Percentiles rank a stretch among this genome's conserved stretches.
Conservation (phyloP, 2,113 vertebrate genomes). For the Paradoxurus hermaphroditus region DNA sequence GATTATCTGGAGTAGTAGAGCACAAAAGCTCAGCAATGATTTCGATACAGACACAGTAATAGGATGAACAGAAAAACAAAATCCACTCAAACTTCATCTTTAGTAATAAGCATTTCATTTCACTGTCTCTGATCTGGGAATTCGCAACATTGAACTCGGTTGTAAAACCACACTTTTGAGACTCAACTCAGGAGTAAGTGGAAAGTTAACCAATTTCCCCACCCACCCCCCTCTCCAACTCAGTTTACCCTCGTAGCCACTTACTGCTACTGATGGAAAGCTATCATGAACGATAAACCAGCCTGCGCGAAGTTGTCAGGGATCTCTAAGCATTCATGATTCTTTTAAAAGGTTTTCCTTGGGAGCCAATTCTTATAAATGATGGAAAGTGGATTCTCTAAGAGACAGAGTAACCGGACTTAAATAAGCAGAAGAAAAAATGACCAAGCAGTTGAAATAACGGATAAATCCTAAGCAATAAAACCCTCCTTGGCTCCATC, state of each 20-base stretch:
- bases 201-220: not conserved
- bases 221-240: not conserved
- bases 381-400: not conserved
- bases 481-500: not conserved
- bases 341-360: not conserved
- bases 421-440: not conserved
- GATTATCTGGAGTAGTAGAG: not conserved
- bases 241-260: not conserved
- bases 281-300: not conserved
- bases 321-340: not conserved
- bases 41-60: not conserved
- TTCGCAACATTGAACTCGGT: not conserved
- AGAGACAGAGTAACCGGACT: not conserved
- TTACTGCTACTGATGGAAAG: not conserved
- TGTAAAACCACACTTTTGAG: constrained; percentile 21
- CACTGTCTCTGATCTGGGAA: not conserved
- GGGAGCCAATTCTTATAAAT: not conserved
- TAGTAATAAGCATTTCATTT: not conserved
- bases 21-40: not conserved
- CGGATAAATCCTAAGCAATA: not conserved
- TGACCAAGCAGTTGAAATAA: not conserved
- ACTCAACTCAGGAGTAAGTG: not conserved
- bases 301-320: not conserved
- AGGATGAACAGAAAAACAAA: not conserved
- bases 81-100: not conserved